These are phyloP conservation scores for Lottia scabra DNA, from an alignment of 2,888 invertebrate species.

Conservation along the genomic window DNA sequence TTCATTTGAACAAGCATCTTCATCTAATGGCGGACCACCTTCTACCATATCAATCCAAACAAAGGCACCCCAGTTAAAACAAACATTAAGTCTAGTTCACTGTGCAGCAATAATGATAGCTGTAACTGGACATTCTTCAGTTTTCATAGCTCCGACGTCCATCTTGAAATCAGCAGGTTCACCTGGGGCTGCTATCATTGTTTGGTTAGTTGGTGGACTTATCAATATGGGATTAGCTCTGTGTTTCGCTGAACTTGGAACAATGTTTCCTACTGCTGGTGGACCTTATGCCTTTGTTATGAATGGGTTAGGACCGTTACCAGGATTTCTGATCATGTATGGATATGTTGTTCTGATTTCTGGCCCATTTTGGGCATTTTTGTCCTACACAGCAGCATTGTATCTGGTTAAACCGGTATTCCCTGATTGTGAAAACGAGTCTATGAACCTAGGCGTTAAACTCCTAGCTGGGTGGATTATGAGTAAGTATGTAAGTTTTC, in stretches of 20 bases:
- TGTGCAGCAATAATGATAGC: constrained; percentile 56
- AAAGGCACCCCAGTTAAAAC: constrained; percentile 39
- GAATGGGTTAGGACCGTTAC: constrained; percentile 71
- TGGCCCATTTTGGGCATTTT: constrained; percentile 69
- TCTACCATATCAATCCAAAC: neutral
- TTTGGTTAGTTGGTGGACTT: constrained; percentile 94
- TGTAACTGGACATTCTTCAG: constrained; percentile 69
- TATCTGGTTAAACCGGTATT: constrained; percentile 60
- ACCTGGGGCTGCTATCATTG: constrained; percentile 92
- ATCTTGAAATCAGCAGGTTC: constrained; percentile 87
- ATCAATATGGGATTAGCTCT: constrained; percentile 74
- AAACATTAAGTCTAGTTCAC: constrained; percentile 52
- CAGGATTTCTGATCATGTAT: constrained; percentile 74
- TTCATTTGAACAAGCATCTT: too few relatives aligned
- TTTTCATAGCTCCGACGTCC: constrained; percentile 97
- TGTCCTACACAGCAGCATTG: constrained; percentile 69
- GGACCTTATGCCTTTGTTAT: constrained; percentile 82
- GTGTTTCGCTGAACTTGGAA: constrained; percentile 84
- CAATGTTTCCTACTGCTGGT: constrained; percentile 83
- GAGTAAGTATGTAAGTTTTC: constrained; percentile 44
- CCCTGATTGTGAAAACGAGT: constrained; percentile 47
- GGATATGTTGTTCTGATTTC: constrained; percentile 57
- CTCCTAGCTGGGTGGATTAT: constrained; percentile 56
- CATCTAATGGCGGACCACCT: too few relatives aligned
- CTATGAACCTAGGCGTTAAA: constrained; percentile 41